Evolutionary conservation across 2,113 vertebrate genomes (phyloP), one percentile per base, ranked within the genome.

Genomic region (Catharus bicknelli): DNA sequence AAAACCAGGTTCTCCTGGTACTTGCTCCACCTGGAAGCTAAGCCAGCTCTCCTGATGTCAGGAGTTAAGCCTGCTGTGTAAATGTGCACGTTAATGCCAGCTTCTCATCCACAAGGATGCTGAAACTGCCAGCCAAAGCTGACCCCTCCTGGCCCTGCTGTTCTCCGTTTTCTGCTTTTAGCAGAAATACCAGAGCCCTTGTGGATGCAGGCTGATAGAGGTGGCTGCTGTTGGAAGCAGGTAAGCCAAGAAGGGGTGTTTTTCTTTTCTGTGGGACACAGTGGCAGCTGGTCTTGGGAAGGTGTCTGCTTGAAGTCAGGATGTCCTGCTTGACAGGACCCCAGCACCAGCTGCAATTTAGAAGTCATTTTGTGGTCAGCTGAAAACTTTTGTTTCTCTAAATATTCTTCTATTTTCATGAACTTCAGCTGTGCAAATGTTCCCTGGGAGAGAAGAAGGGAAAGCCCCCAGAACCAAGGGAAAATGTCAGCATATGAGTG

Each of bases 161-260:
- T 29, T 55, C 27, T 43, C 4, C 1, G 5, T 25, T 29, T 40
- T 25, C 43, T 47, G 16, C n/a, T 72, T 75, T 7, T 10, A 43
- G 26, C 40, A 45, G 38, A 57, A 40, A 30, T 8, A 64, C 5
- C 7, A 20, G 47, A 36, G 20, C 13, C 4, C 6, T 59, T 0
- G 0, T 10, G 23, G 7, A 4, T 26, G 7, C 48, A 16, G 30
- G n/a, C 18, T 48, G 30, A 26, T 5, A 54, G 30, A 1, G 8
- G 7, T 0, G 1, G 15, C 25, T 83, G 23, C 11, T 0, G 0
- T n/a, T 43, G 36, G 54, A 32, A 76, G 30, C 11, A 83, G 62
- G 67, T 75, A 76, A 40, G 86, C 13, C 32, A 40, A 23, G 25
- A 57, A 59, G 15, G 34, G 26, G 1, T 53, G 21, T 4, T 86